These are phyloP conservation scores for Perdita meconis DNA, from an alignment of 2,888 invertebrate genomes.

Conservation along the genomic window DNA sequence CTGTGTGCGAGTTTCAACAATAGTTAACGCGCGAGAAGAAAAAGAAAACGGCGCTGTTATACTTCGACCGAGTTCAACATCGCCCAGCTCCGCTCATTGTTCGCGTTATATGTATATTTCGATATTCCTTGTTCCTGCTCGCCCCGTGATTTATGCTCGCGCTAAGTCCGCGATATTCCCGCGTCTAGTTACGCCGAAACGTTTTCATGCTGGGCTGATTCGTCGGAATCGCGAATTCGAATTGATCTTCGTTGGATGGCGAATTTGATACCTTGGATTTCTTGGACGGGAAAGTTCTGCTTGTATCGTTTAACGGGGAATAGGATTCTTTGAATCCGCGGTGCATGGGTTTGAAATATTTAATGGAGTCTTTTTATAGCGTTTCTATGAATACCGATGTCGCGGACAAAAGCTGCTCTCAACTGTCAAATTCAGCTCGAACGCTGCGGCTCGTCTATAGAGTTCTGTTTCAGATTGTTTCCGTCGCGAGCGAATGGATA, in stretches of 20 bases:
- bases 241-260: not conserved
- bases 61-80: slow-evolving; percentile 4
- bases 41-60: not conserved
- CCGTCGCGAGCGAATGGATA: too few relatives aligned
- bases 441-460: too few relatives aligned
- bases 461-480: too few relatives aligned
- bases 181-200: not conserved
- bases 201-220: slow-evolving; percentile 9
- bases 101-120: slow-evolving; percentile 14
- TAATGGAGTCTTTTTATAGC: too few relatives aligned
- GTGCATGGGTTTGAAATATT: too few relatives aligned
- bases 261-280: too few relatives aligned
- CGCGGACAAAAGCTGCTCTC: too few relatives aligned
- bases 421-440: too few relatives aligned
- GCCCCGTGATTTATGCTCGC: slow-evolving; percentile 27
- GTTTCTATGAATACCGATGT: too few relatives aligned
- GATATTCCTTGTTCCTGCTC: slow-evolving; percentile 21
- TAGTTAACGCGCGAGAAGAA: slow-evolving; percentile 18
- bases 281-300: not conserved
- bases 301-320: not conserved
- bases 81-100: slow-evolving; percentile 14
- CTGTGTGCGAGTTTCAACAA: slow-evolving; percentile 46
- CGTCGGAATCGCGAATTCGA: not conserved
- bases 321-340: not conserved
- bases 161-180: not conserved